phyloP scores from a whole-genome alignment of 2,797 vertebrate genomes.

The Acanthis flammea region DNA sequence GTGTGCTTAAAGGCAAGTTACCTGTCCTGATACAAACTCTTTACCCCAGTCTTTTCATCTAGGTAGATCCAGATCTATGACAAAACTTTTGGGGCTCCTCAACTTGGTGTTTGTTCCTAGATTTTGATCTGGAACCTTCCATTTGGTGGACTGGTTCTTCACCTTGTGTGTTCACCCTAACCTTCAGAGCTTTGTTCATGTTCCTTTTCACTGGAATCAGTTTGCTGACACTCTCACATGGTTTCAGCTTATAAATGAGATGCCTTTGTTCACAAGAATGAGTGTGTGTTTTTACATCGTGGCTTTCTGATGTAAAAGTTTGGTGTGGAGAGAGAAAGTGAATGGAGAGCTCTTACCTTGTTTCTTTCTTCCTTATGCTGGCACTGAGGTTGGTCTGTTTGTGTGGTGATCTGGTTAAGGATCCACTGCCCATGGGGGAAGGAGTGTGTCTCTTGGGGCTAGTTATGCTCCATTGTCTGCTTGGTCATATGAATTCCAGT shows the following conservation, averaged over 20 bases:
- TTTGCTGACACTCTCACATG: background rate
- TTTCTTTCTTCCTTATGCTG: background rate
- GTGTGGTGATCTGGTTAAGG: background rate
- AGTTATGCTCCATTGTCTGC: background rate
- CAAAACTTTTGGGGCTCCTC: fast-evolving
- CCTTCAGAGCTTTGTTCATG: background rate
- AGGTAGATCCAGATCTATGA: background rate
- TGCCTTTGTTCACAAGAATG: background rate
- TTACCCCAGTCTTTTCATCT: background rate
- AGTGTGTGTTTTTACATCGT: background rate
- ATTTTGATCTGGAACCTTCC: background rate
- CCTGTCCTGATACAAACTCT: background rate
- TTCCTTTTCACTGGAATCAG: background rate
- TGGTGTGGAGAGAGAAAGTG: background rate
- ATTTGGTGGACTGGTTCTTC: background rate
- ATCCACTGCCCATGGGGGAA: too few relatives aligned
- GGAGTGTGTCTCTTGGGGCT: background rate
- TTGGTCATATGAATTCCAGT: background rate
- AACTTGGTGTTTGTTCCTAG: background rate
- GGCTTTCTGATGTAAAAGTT: background rate
- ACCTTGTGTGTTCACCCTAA: background rate
- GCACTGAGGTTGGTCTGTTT: background rate
- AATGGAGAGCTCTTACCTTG: background rate
- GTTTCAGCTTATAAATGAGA: background rate
- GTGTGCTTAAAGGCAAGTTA: background rate